Evolutionary conservation across 1,140 invertebrate genomes (phyloP).

Genomic region (Drosophila chauvacae): DNA sequence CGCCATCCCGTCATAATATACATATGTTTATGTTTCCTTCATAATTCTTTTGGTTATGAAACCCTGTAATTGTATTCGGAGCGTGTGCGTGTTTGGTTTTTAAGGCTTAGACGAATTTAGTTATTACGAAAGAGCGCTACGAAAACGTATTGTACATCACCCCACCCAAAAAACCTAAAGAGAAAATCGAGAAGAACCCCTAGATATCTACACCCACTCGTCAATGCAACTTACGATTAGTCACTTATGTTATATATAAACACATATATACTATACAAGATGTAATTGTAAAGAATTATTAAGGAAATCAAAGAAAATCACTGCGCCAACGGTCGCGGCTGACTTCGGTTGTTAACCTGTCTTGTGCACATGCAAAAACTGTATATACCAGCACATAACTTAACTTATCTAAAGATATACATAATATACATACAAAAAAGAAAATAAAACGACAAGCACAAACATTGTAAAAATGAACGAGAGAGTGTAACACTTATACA

Average conservation of each 20-base stretch:
- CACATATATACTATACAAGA: conserved; percentile 30
- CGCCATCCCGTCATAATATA: background rate
- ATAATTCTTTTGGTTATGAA: conserved; percentile 28
- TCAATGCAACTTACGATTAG: conserved; percentile 67
- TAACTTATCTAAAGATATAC: conserved; percentile 37
- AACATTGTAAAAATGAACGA: conserved; percentile 30
- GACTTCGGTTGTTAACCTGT: conserved; percentile 68
- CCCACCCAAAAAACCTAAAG: conserved; percentile 29
- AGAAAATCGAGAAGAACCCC: conserved; percentile 6
- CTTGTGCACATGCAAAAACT: conserved; percentile 60
- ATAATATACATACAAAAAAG: conserved; percentile 20
- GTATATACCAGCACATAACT: conserved; percentile 56
- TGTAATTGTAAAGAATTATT: conserved; percentile 49
- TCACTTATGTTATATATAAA: conserved; percentile 52
- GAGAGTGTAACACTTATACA: conserved; percentile 19
- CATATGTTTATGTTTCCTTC: conserved; percentile 8
- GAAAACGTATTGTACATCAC: conserved; percentile 63
- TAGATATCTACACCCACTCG: conserved; percentile 20
- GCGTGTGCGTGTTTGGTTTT: conserved; percentile 38
- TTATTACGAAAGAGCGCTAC: conserved; percentile 36
- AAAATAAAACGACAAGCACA: conserved; percentile 31
- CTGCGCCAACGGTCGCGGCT: conserved; percentile 47
- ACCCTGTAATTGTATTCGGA: conserved; percentile 23
- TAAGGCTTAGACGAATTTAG: conserved; percentile 48
- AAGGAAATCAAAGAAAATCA: conserved; percentile 24